phyloP scores from a whole-genome alignment of 2,113 vertebrate species.

The Chamaea fasciata region DNA sequence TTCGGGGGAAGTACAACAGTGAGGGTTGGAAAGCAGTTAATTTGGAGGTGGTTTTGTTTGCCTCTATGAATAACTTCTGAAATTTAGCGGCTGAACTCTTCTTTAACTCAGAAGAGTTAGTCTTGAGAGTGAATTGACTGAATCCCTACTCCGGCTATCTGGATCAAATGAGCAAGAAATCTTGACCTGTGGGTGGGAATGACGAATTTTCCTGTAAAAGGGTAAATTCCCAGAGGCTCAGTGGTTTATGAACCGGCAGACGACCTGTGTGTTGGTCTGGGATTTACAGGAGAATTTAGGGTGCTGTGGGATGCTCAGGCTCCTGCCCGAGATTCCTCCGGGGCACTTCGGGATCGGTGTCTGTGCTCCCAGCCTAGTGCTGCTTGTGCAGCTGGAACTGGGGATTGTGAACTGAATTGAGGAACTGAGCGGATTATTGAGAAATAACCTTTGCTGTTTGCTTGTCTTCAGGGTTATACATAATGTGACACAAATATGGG shows the following conservation, averaged over 20 bases:
- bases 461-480: not conserved
- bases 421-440: not conserved
- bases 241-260: not conserved
- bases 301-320: not conserved
- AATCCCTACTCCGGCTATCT: not conserved
- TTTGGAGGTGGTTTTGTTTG: not conserved
- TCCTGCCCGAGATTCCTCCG: not conserved
- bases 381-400: not conserved
- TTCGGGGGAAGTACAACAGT: not conserved
- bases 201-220: not conserved
- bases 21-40: not conserved
- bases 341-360: accelerated
- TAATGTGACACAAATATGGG: not conserved
- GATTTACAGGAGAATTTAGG: not conserved
- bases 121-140: not conserved
- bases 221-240: not conserved
- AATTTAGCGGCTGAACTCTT: not conserved
- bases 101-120: not conserved
- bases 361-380: not conserved
- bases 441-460: not conserved
- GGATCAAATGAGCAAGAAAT: not conserved
- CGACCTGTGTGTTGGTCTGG: accelerated
- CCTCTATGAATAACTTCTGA: not conserved
- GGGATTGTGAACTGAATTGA: not conserved
- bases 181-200: not conserved